Evolutionary conservation across 2,888 invertebrate genomes (phyloP).

Genomic region (Apamea monoglypha): DNA sequence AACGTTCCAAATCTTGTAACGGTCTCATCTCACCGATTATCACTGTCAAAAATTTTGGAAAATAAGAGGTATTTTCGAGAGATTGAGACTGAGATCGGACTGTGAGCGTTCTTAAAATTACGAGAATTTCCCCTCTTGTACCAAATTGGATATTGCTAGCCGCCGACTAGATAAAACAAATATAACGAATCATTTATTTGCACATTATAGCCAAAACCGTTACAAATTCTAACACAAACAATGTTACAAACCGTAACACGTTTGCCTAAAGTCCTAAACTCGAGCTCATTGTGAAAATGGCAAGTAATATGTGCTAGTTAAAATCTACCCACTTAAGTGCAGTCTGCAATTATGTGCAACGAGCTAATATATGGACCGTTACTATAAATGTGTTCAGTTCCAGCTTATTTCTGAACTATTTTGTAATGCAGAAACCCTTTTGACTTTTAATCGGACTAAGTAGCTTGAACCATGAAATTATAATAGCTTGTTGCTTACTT

Average conservation of each 20-base stretch:
- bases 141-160: background rate
- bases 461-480: background rate
- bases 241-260: slow-evolving; percentile 12
- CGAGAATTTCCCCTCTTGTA: background rate
- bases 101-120: background rate
- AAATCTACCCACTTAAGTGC: slow-evolving; percentile 32
- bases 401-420: slow-evolving; percentile 1
- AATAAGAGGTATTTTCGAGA: background rate
- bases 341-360: slow-evolving; percentile 37
- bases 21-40: background rate
- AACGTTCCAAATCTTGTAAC: background rate
- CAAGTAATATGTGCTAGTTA: slow-evolving; percentile 26
- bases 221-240: background rate
- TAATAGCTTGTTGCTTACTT: background rate
- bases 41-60: background rate
- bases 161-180: background rate
- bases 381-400: slow-evolving; percentile 21
- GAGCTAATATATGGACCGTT: slow-evolving; percentile 30
- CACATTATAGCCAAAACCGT: background rate
- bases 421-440: background rate
- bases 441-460: background rate
- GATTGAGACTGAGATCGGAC: background rate
- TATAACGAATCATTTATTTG: background rate
- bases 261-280: slow-evolving; percentile 32
- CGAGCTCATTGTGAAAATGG: slow-evolving; percentile 39